A percentile compares a stretch with the other conserved stretches of the same genome.
Evolutionary conservation across 2,888 invertebrate genomes (phyloP).

Genomic region (Nyleta sp.): DNA sequence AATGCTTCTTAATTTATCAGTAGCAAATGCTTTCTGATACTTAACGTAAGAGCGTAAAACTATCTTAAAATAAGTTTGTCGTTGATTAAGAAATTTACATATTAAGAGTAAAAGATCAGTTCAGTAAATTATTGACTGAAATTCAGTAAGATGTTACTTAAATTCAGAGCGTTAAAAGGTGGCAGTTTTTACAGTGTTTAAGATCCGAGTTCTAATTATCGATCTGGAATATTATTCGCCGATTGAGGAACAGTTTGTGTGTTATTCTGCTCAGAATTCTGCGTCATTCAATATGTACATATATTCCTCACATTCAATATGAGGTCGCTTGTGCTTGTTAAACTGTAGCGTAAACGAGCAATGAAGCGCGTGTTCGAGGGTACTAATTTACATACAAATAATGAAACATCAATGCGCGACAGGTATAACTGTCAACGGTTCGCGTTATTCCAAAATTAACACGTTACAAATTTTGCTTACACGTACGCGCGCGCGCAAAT

Average conservation of each 20-base stretch:
- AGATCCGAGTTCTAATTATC: slow-evolving; percentile 1
- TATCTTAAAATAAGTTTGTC: no score
- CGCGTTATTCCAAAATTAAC: slow-evolving; percentile 71
- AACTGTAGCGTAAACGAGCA: slow-evolving; percentile 54
- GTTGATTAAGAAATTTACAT: no score
- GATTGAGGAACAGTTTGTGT: slow-evolving; percentile 21
- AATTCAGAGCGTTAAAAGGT: no score
- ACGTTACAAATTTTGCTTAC: slow-evolving; percentile 63
- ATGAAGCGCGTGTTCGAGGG: slow-evolving; percentile 61
- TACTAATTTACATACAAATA: slow-evolving; percentile 71
- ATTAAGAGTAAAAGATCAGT: no score
- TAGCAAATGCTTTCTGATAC: no score
- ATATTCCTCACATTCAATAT: slow-evolving; percentile 44
- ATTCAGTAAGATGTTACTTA: no score
- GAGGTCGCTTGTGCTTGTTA: slow-evolving; percentile 41
- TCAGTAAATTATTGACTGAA: no score
- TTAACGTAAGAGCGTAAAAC: no score
- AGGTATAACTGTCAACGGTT: slow-evolving; percentile 59
- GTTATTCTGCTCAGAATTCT: slow-evolving; percentile 31
- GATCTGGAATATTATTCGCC: slow-evolving; percentile 6
- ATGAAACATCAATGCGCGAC: slow-evolving; percentile 67
- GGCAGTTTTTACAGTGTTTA: no score
- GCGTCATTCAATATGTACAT: slow-evolving; percentile 40
- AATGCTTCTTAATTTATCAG: no score
- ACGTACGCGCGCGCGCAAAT: not conserved